phyloP scores from a whole-genome alignment of 2,113 vertebrate genomes.

The Reinhardtius hippoglossoides region DNA sequence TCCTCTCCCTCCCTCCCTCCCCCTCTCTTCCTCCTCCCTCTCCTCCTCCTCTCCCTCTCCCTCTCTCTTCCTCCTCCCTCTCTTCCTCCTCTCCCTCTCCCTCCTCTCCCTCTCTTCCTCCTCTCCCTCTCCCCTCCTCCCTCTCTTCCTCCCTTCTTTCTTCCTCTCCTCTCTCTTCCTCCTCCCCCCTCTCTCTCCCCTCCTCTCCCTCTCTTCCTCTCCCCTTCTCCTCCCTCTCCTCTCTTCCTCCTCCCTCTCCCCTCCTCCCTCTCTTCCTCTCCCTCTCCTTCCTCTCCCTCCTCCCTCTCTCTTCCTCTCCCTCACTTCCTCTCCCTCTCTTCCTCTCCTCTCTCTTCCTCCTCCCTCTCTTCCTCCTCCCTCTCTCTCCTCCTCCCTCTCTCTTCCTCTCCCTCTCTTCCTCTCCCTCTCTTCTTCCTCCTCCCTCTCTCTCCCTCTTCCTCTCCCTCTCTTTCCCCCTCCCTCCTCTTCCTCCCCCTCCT shows the following conservation, averaged over 20 bases:
- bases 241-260: slow-evolving; percentile 22
- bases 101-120: slow-evolving; percentile 36
- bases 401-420: no score
- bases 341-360: background rate
- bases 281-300: background rate
- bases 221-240: no score
- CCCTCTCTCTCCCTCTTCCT: slow-evolving; percentile 3
- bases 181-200: background rate
- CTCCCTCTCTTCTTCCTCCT: no score
- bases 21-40: no score
- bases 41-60: slow-evolving; percentile 21
- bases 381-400: slow-evolving; percentile 7
- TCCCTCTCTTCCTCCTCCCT: background rate
- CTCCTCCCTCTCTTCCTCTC: no score
- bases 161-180: no score
- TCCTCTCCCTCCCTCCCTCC: no score
- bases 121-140: slow-evolving; percentile 28
- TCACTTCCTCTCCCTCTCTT: slow-evolving; percentile 6
- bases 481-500: background rate
- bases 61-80: no score
- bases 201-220: background rate
- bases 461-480: slow-evolving; percentile 20
- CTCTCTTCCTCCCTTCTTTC: slow-evolving; percentile 2
- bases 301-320: slow-evolving; percentile 38
- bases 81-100: background rate